phyloP scores from a whole-genome alignment of 2,797 vertebrate genomes.

The Thaleichthys pacificus region DNA sequence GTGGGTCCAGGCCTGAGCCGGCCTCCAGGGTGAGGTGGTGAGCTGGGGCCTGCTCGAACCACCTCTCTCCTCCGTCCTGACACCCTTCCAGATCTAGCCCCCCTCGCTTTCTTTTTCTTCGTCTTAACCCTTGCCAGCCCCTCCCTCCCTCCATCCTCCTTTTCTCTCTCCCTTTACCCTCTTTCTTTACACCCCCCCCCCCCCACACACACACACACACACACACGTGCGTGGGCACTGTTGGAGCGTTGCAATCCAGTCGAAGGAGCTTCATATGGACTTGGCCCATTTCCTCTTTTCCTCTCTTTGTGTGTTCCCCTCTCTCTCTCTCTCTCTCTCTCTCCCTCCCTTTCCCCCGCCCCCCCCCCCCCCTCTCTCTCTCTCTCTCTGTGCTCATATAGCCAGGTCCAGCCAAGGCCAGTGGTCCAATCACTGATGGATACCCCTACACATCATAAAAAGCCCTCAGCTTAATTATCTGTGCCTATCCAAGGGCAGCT shows the following conservation, averaged over 20 bases:
- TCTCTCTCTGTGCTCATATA: slow-evolving; percentile 7
- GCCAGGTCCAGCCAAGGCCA: slow-evolving; percentile 37
- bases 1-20: not conserved
- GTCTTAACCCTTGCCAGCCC: not conserved
- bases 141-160: not conserved
- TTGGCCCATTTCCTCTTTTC: not conserved
- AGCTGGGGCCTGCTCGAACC: not conserved
- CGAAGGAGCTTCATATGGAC: not conserved
- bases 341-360: not conserved
- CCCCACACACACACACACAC: too few species aligned
- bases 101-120: not conserved
- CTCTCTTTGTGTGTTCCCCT: not conserved
- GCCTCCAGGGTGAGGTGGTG: not conserved
- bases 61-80: too few species aligned
- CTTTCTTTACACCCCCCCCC: not conserved
- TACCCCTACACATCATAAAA: slow-evolving; percentile 47
- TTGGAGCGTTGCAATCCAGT: too few species aligned
- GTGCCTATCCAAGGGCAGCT: slow-evolving; percentile 77
- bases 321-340: not conserved
- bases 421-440: slow-evolving; percentile 38
- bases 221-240: not conserved
- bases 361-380: too few species aligned
- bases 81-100: not conserved
- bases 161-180: not conserved
- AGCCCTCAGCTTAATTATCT: slow-evolving; percentile 74